Conservation (phyloP, 2,797 vertebrate species). For the Gymnothorax javanicus region DNA sequence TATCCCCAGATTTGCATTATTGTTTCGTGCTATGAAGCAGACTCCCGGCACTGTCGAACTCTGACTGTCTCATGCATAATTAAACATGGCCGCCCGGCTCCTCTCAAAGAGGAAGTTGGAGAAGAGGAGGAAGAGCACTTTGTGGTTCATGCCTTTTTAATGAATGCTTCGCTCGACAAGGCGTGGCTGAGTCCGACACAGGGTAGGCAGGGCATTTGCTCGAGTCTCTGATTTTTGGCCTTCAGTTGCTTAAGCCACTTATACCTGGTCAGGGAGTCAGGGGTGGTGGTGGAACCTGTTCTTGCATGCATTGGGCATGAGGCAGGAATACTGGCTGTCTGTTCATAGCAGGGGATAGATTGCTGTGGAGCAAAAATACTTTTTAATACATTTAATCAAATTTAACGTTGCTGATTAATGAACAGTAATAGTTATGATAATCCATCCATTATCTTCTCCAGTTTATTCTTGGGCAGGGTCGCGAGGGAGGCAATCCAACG, state of each 20-base stretch:
- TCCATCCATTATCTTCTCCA: too few species aligned
- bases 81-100: background rate
- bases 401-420: background rate
- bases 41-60: background rate
- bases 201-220: background rate
- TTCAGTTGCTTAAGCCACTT: too few species aligned
- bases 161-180: background rate
- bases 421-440: background rate
- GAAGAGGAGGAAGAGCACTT: background rate
- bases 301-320: too few species aligned
- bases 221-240: background rate
- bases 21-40: background rate
- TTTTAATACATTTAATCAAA: background rate
- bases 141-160: slow-evolving; percentile 3
- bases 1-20: background rate
- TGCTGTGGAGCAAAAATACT: background rate
- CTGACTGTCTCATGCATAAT: slow-evolving; percentile 4
- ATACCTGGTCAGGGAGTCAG: too few species aligned
- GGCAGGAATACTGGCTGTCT: too few species aligned
- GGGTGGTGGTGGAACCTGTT: too few species aligned
- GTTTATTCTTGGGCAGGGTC: too few species aligned
- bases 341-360: too few species aligned
- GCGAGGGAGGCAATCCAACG: too few species aligned
- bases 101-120: background rate
- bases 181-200: background rate